These are phyloP conservation scores for Bos javanicus DNA, from an alignment of 2,113 vertebrate species.

Conservation along the genomic window DNA sequence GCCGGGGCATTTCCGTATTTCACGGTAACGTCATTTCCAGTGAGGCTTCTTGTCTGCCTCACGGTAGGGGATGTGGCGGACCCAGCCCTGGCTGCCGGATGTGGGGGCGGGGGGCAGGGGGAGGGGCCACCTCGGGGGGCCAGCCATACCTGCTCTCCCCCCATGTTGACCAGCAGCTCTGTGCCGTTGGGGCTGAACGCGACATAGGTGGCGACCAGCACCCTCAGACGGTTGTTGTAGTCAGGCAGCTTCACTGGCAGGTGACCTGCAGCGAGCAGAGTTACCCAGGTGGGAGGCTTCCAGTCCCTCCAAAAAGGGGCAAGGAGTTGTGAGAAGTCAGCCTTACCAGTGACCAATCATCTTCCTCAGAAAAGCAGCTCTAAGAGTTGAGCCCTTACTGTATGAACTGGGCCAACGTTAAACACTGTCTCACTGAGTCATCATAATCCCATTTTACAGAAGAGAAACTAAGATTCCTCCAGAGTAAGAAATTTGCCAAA, in stretches of 20 bases:
- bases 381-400: not conserved
- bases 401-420: not conserved
- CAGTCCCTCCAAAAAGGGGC: not conserved
- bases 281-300: not conserved
- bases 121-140: not conserved
- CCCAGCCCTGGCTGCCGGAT: not conserved
- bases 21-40: not conserved
- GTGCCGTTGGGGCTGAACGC: slow-evolving; percentile 98
- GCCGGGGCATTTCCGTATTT: not conserved
- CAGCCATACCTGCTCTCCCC: slow-evolving; percentile 93
- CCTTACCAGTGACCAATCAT: not conserved
- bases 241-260: slow-evolving; percentile 95
- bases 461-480: not conserved
- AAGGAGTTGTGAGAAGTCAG: not conserved
- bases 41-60: not conserved
- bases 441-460: not conserved
- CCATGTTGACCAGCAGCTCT: slow-evolving; percentile 98
- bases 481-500: slow-evolving; percentile 1
- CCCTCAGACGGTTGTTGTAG: slow-evolving; percentile 95
- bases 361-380: not conserved
- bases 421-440: not conserved
- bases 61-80: not conserved
- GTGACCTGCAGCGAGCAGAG: slow-evolving; percentile 84
- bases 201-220: slow-evolving; percentile 96
- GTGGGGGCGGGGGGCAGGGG: accelerated